These are phyloP conservation scores for Pharmacophagus antenor DNA, from an alignment of 2,888 invertebrate species.

Conservation along the genomic window DNA sequence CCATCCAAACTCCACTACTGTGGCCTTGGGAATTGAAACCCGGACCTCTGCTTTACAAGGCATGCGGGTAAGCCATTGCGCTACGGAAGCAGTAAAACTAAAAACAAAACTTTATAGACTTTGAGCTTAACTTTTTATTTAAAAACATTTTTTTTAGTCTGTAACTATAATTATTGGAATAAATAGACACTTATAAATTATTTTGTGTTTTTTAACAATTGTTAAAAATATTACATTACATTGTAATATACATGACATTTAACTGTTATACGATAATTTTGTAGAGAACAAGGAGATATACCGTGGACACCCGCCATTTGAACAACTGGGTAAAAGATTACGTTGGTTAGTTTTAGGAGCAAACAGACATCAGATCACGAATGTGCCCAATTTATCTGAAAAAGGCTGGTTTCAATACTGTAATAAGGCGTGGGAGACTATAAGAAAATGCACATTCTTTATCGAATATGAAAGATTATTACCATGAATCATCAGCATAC, in stretches of 20 bases:
- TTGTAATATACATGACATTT: background rate
- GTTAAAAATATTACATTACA: background rate
- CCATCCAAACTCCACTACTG: too few species aligned
- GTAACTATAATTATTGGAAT: too few species aligned
- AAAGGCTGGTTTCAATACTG: constrained; percentile 92
- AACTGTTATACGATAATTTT: constrained; percentile 32
- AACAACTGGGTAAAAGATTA: constrained; percentile 83
- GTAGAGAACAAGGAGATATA: constrained; percentile 75
- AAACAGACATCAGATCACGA: constrained; percentile 85
- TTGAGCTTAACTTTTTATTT: too few species aligned
- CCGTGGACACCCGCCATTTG: constrained; percentile 83
- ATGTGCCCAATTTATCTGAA: constrained; percentile 85
- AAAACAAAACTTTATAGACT: too few species aligned
- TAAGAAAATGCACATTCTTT: constrained; percentile 91
- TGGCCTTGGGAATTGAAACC: too few species aligned
- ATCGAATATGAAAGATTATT: constrained; percentile 91
- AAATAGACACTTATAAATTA: too few species aligned
- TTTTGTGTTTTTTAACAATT: too few species aligned
- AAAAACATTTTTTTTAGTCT: too few species aligned
- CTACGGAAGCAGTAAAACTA: too few species aligned
- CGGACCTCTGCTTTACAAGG: too few species aligned
- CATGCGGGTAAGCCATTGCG: too few species aligned
- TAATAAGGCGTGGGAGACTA: constrained; percentile 90
- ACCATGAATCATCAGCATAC: constrained; percentile 73
- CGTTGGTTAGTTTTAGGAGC: constrained; percentile 86